Evolutionary conservation across 1,140 invertebrate genomes (phyloP).

Genomic region (Drosophila obscura): DNA sequence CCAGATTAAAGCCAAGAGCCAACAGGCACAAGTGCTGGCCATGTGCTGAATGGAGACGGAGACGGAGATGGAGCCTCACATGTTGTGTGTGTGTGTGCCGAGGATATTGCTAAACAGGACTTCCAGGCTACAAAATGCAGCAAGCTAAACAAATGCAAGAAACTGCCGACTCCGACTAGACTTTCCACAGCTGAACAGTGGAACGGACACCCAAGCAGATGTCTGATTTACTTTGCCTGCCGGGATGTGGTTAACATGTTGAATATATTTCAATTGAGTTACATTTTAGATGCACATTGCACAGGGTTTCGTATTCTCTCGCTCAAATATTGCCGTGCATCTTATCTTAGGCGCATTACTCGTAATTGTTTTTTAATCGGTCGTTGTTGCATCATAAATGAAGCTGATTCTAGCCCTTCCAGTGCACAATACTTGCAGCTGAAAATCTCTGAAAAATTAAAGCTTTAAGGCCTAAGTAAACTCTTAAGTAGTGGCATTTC

Average conservation of each 20-base stretch:
- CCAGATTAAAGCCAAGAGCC: conserved; percentile 9
- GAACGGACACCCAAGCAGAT: neutral
- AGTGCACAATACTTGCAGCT: too few species aligned
- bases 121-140: conserved; percentile 70
- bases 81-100: conserved; percentile 36
- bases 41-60: conserved; percentile 5
- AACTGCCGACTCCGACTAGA: conserved; percentile 5
- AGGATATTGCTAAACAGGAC: conserved; percentile 75
- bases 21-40: conserved; percentile 7
- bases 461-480: too few species aligned
- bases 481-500: neutral
- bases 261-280: neutral
- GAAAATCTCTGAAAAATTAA: too few species aligned
- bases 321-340: too few species aligned
- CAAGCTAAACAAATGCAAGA: conserved; percentile 55
- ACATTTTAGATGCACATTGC: conserved; percentile 3
- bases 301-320: too few species aligned
- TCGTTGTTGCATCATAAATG: too few species aligned
- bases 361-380: too few species aligned
- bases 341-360: too few species aligned
- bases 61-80: conserved; percentile 19
- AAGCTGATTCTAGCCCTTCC: too few species aligned
- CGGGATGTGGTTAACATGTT: too few species aligned
- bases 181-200: conserved; percentile 43
- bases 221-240: conserved; percentile 14